phyloP scores from a whole-genome alignment of 2,888 invertebrate species.

The Scaptodrosophila latifasciaeformis region DNA sequence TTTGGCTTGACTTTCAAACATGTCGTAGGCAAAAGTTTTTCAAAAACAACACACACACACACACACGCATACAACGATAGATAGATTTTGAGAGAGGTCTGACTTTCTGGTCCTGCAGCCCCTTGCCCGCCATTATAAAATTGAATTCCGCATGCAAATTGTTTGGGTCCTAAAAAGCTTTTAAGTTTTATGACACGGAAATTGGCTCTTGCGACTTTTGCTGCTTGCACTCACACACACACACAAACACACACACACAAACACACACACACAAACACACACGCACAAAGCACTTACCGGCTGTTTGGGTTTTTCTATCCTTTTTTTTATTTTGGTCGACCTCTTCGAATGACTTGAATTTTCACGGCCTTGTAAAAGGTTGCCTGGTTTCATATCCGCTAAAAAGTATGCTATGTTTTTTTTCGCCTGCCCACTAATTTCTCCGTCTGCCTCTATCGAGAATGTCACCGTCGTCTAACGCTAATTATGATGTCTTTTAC shows the following conservation, averaged over 20 bases:
- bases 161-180: slow-evolving; percentile 61
- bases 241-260: no score
- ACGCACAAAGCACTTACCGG: neutral
- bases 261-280: no score
- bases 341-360: neutral
- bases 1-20: slow-evolving; percentile 35
- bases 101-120: neutral
- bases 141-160: slow-evolving; percentile 63
- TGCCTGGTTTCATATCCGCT: slow-evolving; percentile 12
- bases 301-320: no score
- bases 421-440: neutral
- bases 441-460: neutral
- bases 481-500: slow-evolving; percentile 68
- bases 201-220: slow-evolving; percentile 47
- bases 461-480: slow-evolving; percentile 23
- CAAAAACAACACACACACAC: no score
- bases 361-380: no score
- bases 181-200: slow-evolving; percentile 70
- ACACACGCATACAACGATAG: neutral
- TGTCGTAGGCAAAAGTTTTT: slow-evolving; percentile 34
- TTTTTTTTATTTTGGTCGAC: slow-evolving; percentile 24
- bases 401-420: neutral
- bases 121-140: slow-evolving; percentile 52
- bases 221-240: neutral
- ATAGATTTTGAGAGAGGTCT: no score